Conservation (phyloP, 1,140 invertebrate genomes). For the Sycophaga agraensis region DNA sequence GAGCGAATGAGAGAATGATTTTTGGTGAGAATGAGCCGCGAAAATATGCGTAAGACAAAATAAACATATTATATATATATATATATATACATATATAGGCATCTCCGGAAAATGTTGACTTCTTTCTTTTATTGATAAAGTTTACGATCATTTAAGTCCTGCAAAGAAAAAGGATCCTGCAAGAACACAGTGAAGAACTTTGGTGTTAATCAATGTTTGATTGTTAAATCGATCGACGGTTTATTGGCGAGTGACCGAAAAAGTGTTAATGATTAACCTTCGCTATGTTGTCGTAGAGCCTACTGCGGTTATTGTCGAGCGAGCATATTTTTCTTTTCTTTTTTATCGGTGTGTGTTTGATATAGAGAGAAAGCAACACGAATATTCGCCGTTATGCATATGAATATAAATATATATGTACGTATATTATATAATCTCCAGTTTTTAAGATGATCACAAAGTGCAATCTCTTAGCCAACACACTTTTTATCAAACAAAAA, state of each 20-base stretch:
- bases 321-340: slow-evolving; percentile 19
- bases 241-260: neutral
- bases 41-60: slow-evolving; percentile 34
- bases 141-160: neutral
- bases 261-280: neutral
- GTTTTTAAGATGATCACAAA: slow-evolving; percentile 58
- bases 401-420: slow-evolving; percentile 37
- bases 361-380: slow-evolving; percentile 18
- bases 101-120: slow-evolving; percentile 20
- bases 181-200: neutral
- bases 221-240: neutral
- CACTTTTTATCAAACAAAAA: slow-evolving; percentile 53
- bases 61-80: slow-evolving; percentile 13
- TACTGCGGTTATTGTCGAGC: neutral
- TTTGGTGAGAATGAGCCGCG: slow-evolving; percentile 27
- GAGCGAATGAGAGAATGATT: neutral
- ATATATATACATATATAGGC: too few relatives aligned
- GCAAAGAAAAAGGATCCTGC: neutral
- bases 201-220: slow-evolving; percentile 1
- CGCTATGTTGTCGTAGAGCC: neutral
- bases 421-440: slow-evolving; percentile 44
- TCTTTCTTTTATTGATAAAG: slow-evolving; percentile 11
- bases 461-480: slow-evolving; percentile 59
- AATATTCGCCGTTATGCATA: slow-evolving; percentile 28
- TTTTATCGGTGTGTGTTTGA: slow-evolving; percentile 16